Base-by-base conservation (phyloP, 2,888 invertebrate species). In the Andrena haemorrhoa region DNA sequence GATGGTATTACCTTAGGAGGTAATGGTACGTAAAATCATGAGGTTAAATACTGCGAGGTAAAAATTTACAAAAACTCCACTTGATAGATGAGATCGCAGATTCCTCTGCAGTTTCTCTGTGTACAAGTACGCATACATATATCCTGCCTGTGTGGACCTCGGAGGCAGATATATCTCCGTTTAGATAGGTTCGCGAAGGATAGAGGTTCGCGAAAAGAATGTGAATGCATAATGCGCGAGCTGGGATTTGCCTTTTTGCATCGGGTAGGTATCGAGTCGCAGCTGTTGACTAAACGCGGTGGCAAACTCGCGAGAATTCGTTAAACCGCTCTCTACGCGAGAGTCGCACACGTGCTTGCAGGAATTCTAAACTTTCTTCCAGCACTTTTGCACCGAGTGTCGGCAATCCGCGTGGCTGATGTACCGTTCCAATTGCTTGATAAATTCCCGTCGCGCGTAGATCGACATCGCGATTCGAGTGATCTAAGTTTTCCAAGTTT, bases 361-460 rank as follows among this genome's bases (percentile, higher is more conserved):
- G 60, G 78, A 75, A 75, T 65, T 68, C 71, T 49, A 51, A 86
- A 86, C 80, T 86, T 86, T 79, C 69, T 66, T 66, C 29, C 66
- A 7, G 51, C 41, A 85, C 71, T 85, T 71, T 65, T 41, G 73
- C 79, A 29, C 33, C 41, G 41, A 23, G 63, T 63, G 41, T 10
- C 41, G 63, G 41, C 23, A 41, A 41, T 63, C 16, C 63, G 61
- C 29, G 35, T 35, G n/a, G 61, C 33, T 10, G 35, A 29, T 41
- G 41, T 41, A 41, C 41, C 41, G 12, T 41, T 41, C 16, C 41
- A 41, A 41, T 41, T 41, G 41, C 5, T 41, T 16, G 41, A 41
- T 41, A 41, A 16, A 41, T 41, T 41, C 5, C 41, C 41, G 41
- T 16, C 16, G 41, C 41, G 16, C 16, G 4, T 16, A 1, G 4